These are phyloP conservation scores for Tiliqua scincoides DNA, from an alignment of 2,113 vertebrate genomes.

Conservation along the genomic window DNA sequence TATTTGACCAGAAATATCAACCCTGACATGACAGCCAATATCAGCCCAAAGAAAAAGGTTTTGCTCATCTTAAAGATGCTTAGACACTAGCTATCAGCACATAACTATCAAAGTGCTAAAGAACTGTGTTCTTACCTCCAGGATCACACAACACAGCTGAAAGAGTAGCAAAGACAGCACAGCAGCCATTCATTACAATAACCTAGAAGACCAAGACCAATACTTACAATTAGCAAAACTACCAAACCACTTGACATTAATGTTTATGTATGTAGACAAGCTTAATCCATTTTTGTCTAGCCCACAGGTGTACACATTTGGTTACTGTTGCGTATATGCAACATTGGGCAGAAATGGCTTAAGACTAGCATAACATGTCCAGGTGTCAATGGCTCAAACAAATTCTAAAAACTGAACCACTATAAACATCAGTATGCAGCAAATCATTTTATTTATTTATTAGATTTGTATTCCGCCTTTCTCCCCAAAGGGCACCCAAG, in stretches of 20 bases:
- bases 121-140: slow-evolving; percentile 31
- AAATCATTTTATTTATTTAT: too few relatives aligned
- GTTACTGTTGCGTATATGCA: too few relatives aligned
- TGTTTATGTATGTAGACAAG: too few relatives aligned
- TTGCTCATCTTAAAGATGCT: neutral
- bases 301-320: too few relatives aligned
- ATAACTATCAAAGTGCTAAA: neutral
- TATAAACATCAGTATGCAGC: neutral
- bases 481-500: too few relatives aligned
- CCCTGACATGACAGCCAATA: neutral
- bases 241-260: neutral
- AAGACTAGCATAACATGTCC: neutral
- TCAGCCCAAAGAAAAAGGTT: neutral
- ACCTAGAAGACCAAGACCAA: slow-evolving; percentile 39
- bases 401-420: neutral
- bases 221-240: neutral
- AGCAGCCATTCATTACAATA: slow-evolving; percentile 53
- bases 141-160: slow-evolving; percentile 53
- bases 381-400: neutral
- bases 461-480: too few relatives aligned
- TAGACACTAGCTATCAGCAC: neutral
- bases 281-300: too few relatives aligned
- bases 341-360: too few relatives aligned
- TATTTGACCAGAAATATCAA: neutral
- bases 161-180: slow-evolving; percentile 52